Conservation (phyloP, 2,113 vertebrate genomes). For the Pantherophis guttatus region DNA sequence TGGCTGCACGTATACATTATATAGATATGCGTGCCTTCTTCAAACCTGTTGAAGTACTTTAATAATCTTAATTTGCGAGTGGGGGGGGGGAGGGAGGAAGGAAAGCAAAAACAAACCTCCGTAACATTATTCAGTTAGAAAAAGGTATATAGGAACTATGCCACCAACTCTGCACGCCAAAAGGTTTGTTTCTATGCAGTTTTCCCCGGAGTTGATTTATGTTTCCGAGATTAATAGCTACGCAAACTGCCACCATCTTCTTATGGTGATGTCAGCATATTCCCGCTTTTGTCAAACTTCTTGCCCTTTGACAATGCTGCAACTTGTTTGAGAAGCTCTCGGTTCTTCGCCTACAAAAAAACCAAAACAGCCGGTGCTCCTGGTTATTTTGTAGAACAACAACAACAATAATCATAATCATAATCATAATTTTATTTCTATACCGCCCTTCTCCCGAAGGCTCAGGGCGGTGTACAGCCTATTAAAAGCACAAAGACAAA, state of each 20-base stretch:
- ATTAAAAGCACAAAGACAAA: too few species aligned
- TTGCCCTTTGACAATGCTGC: conserved; percentile 97
- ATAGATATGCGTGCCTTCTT: conserved; percentile 58
- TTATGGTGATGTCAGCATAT: conserved; percentile 89
- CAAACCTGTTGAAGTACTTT: conserved; percentile 80
- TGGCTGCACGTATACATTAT: neutral
- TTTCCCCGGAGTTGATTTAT: conserved; percentile 71
- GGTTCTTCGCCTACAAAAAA: conserved; percentile 86
- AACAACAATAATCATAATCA: too few species aligned
- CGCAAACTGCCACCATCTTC: conserved; percentile 43
- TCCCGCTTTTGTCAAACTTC: conserved; percentile 96
- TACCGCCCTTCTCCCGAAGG: too few species aligned
- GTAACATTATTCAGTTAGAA: conserved; percentile 70
- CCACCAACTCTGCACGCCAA: conserved; percentile 70
- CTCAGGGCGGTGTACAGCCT: too few species aligned
- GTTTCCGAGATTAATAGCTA: conserved; percentile 58
- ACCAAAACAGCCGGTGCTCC: neutral
- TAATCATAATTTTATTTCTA: too few species aligned
- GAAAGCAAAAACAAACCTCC: conserved; percentile 39
- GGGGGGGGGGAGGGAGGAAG: fast-evolving
- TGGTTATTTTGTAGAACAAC: neutral
- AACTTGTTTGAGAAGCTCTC: conserved; percentile 97
- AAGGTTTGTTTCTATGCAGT: conserved; percentile 76
- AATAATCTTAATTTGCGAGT: conserved; percentile 61
- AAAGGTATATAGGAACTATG: conserved; percentile 74